A percentile compares a stretch with the other conserved stretches of the same genome.
phyloP scores from a whole-genome alignment of 2,797 vertebrate genomes.

The Eulemur coronatus region DNA sequence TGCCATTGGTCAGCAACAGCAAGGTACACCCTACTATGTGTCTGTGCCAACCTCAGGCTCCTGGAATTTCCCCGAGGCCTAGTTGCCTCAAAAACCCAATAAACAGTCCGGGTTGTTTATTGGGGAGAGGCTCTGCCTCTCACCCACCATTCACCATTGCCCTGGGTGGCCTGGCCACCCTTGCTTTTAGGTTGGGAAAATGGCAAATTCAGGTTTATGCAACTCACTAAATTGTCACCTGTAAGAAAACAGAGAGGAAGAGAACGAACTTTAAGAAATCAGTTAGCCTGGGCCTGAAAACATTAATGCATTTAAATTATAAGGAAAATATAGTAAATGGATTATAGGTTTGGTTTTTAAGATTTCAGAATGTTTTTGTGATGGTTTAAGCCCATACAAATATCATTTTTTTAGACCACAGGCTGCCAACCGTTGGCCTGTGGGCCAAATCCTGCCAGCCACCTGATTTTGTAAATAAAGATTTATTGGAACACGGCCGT shows the following conservation, averaged over 20 bases:
- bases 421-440: background rate
- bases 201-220: background rate
- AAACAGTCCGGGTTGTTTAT: slow-evolving; percentile 39
- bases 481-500: slow-evolving; percentile 50
- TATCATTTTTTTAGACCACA: background rate
- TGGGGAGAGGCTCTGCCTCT: background rate
- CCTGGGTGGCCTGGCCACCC: slow-evolving; percentile 36
- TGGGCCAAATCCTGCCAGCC: background rate
- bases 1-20: background rate
- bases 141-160: background rate
- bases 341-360: slow-evolving; percentile 2
- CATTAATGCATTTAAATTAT: background rate
- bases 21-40: background rate
- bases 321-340: background rate
- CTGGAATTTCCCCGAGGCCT: background rate
- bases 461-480: slow-evolving; percentile 62
- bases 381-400: background rate
- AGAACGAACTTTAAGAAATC: background rate
- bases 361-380: background rate
- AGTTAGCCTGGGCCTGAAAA: background rate
- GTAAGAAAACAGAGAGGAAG: background rate
- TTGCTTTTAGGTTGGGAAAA: background rate
- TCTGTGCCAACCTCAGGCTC: background rate
- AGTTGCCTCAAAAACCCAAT: slow-evolving; percentile 27
- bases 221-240: background rate